A percentile compares a stretch with the other conserved stretches of the same genome.
Evolutionary conservation across 2,797 vertebrate genomes (phyloP).

Genomic region (Peromyscus attwateri): DNA sequence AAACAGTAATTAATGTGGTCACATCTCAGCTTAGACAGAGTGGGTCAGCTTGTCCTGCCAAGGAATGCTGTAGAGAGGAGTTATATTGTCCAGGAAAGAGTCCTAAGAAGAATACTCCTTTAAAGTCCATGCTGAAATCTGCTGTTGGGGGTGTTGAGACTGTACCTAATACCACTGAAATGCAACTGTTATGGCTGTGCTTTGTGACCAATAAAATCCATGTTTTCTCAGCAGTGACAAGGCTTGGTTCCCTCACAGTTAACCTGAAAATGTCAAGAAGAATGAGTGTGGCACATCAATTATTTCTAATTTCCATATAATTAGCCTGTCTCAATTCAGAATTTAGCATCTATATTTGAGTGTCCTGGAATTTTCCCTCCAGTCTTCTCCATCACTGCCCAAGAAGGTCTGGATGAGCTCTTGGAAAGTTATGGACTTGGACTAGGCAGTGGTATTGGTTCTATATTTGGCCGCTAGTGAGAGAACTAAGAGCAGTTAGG

Average conservation of each 20-base stretch:
- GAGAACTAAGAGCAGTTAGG: conserved; percentile 26
- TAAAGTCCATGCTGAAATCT: conserved; percentile 73
- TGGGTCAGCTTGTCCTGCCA: conserved; percentile 77
- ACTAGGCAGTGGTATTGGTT: background rate
- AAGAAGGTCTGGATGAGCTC: conserved; percentile 70
- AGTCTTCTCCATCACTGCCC: conserved; percentile 59
- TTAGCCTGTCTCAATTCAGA: conserved; percentile 31
- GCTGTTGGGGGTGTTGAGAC: conserved; percentile 70
- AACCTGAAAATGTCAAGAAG: conserved; percentile 64
- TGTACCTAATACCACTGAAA: conserved; percentile 38
- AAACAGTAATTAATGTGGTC: conserved; percentile 74
- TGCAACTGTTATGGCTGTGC: conserved; percentile 53
- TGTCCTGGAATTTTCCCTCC: conserved; percentile 69
- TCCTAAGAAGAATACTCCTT: conserved; percentile 71
- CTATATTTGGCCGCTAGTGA: conserved; percentile 49
- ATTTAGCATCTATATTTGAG: conserved; percentile 54
- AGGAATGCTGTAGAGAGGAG: conserved; percentile 76
- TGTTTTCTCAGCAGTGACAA: background rate
- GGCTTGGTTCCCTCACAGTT: background rate
- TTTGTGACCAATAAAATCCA: conserved; percentile 65
- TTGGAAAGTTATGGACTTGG: conserved; percentile 74
- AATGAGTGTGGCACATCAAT: conserved; percentile 39
- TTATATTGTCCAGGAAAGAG: conserved; percentile 78
- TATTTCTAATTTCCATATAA: conserved; percentile 71
- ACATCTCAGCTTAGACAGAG: conserved; percentile 61